Percentiles rank a stretch among this genome's conserved stretches.
Evolutionary conservation across 2,113 vertebrate species (phyloP).

Genomic region (Nettapus auritus): DNA sequence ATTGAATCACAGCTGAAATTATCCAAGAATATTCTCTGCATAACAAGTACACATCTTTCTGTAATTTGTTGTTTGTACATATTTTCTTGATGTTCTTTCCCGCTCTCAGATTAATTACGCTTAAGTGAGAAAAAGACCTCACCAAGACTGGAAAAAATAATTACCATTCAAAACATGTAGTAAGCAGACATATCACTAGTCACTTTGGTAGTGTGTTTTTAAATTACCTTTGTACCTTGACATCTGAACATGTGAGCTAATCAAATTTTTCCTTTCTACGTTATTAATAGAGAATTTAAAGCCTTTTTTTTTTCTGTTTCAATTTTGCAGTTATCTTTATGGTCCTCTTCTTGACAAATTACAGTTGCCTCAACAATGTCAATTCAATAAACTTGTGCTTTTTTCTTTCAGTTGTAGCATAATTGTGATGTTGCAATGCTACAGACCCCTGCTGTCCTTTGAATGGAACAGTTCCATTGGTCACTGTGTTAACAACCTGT

Average conservation of each 20-base stretch:
- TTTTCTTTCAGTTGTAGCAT: background rate
- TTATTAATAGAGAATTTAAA: background rate
- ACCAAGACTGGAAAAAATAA: background rate
- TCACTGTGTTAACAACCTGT: background rate
- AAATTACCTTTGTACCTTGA: background rate
- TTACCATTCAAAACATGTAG: background rate
- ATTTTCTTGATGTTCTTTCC: background rate
- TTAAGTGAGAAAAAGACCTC: background rate
- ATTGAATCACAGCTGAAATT: background rate
- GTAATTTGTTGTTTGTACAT: background rate
- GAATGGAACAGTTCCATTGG: background rate
- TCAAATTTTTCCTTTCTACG: background rate
- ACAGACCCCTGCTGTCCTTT: background rate
- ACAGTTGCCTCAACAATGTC: background rate
- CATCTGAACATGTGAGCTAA: background rate
- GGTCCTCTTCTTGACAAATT: background rate
- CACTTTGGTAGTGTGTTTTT: background rate
- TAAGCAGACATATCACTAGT: background rate
- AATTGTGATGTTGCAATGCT: background rate
- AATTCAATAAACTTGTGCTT: background rate
- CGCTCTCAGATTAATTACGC: background rate
- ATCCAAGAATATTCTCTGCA: background rate
- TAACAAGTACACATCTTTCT: background rate
- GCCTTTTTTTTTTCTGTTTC: background rate
- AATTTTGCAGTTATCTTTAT: background rate